Evolutionary conservation across 2,113 vertebrate species (phyloP), one percentile per base, ranked within the genome.

Genomic region (Marcusenius ussheri): DNA sequence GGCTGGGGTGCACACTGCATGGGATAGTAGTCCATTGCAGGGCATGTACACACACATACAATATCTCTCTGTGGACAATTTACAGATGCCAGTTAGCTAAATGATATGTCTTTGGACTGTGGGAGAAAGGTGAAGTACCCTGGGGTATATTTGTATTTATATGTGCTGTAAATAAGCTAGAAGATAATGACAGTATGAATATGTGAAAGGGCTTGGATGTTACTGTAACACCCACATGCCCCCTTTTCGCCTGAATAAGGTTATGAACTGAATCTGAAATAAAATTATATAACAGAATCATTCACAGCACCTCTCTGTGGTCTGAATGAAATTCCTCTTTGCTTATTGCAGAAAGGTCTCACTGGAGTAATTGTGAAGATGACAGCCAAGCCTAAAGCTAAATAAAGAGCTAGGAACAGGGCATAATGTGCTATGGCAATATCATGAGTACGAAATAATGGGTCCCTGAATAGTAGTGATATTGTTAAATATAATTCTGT

Each of bases 351-450:
- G 35, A n/a, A 88, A 58, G 27, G 15, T 80, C 88, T 53, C 70
- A 51, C 88, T 77, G 70, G 88, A 35, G 35, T 89, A 51, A 84
- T 62, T 39, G 31, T 58, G 39, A 84, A n/a, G 39, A 58, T 84
- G n/a, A 89, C 56, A 56, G 15, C 62, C 50, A 89, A 56, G 45
- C 80, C 9, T 85, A 47, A 46, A 85, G 31, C 58, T 45, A 89
- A 56, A 89, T 84, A 45, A 83, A 84, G 51, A 58, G 27, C 10
- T 19, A 45, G 74, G 35, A 17, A n/a, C 77, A 42, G 8, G 2
- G 35, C 31, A 45, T 56, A 19, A 56, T 84, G 47, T 84, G n/a
- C 50, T 58, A 13, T n/a, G 42, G 53, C 15, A 62, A 83, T 80
- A 39, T 56, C 50, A 53, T 56, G 19, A 56, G 39, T 85, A 83